phyloP scores from a whole-genome alignment of 2,113 vertebrate species.

The Montifringilla adamsi region DNA sequence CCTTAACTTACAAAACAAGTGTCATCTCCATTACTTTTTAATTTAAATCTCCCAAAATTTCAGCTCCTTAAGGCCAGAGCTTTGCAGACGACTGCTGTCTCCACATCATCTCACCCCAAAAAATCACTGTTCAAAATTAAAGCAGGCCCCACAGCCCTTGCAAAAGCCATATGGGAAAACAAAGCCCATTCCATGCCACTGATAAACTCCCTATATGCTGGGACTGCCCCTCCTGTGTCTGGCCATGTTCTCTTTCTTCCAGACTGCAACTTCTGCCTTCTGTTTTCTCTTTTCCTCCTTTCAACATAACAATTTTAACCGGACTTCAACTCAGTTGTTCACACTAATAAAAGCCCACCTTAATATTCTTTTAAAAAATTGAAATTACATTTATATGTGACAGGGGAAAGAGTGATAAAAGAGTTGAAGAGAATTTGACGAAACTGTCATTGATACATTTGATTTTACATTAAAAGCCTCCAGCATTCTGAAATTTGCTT shows the following conservation, averaged over 20 bases:
- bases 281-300: not conserved
- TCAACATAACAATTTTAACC: not conserved
- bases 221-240: not conserved
- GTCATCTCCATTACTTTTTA: not conserved
- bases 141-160: not conserved
- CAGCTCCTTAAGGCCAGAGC: not conserved
- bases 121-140: not conserved
- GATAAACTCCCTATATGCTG: not conserved
- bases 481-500: not conserved
- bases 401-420: not conserved
- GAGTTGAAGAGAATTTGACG: not conserved
- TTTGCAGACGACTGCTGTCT: not conserved
- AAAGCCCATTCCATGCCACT: not conserved
- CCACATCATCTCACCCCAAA: not conserved
- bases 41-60: not conserved
- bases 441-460: not conserved
- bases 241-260: rapidly evolving
- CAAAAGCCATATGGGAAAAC: not conserved
- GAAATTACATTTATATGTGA: not conserved
- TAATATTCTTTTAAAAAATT: not conserved
- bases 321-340: not conserved
- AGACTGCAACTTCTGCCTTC: not conserved
- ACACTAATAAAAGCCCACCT: not conserved
- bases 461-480: not conserved
- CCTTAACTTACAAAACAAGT: not conserved